These are phyloP conservation scores for Leptinotarsa undecemlineata DNA, from an alignment of 1,140 invertebrate genomes.

Conservation along the genomic window DNA sequence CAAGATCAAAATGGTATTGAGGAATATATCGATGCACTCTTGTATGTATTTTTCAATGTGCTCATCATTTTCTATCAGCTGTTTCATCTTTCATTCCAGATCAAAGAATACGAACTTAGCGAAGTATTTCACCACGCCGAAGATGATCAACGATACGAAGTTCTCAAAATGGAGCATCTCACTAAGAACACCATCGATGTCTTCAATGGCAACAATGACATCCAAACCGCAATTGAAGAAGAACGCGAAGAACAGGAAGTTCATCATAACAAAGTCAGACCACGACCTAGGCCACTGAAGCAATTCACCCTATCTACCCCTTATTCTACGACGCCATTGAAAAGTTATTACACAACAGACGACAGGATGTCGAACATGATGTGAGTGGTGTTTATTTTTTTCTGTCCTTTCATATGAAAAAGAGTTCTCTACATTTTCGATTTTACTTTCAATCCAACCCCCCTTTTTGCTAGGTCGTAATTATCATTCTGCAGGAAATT, in stretches of 20 bases:
- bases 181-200: slow-evolving; percentile 66
- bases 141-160: slow-evolving; percentile 77
- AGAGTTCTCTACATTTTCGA: too few species aligned
- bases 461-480: too few species aligned
- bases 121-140: slow-evolving; percentile 81
- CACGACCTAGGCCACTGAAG: slow-evolving; percentile 35
- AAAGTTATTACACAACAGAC: slow-evolving; percentile 31
- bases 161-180: slow-evolving; percentile 68
- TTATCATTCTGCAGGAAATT: too few species aligned
- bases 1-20: too few species aligned
- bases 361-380: slow-evolving; percentile 46
- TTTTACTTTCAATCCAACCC: too few species aligned
- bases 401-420: too few species aligned
- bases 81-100: slow-evolving; percentile 57
- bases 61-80: neutral
- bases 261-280: slow-evolving; percentile 46
- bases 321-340: slow-evolving; percentile 37
- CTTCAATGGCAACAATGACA: slow-evolving; percentile 72
- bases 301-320: slow-evolving; percentile 41
- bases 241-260: slow-evolving; percentile 70
- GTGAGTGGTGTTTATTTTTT: slow-evolving; percentile 35
- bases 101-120: slow-evolving; percentile 83
- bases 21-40: too few species aligned
- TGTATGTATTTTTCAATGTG: too few species aligned
- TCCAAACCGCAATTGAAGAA: slow-evolving; percentile 77